Base-by-base conservation (phyloP, 1,140 invertebrate genomes). In the Drosophila kikkawai region DNA sequence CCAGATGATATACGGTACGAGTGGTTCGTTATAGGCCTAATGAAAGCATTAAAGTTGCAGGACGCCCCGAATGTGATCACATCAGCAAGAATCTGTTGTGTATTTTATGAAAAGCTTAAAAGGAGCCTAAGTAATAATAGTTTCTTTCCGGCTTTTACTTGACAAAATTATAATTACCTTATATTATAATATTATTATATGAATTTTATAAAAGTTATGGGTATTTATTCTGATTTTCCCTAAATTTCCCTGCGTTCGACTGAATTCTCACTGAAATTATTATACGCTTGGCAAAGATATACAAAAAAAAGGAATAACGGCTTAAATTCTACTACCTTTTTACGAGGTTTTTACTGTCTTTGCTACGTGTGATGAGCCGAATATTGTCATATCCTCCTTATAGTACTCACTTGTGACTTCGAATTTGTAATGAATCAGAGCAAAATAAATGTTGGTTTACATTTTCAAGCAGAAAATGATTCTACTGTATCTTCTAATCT, bases 21-120 rank as follows among this genome's bases (percentile, higher is more conserved):
- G 79, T 63, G 70, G 58, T 29, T 57, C 73, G 83, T 78, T 88
- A 84, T 84, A 88, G 80, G 74, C 68, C 77, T 88, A 88, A 88
- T 88, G 79, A 88, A 88, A 79, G 84, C 77, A 88, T 87, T 87
- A 88, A 87, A 88, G 63, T 88, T 88, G 77, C 77, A 87, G 74
- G 69, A 88, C 66, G 69, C 60, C 7, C 32, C 61, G 80, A 61
- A 45, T 68, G 47, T 58, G 57, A 47, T 59, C 59, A 37, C 39
- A 53, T 56, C 11, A 41, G 22, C 42, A 22, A 32, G 19, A 32
- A 41, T 34, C 12, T 17, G 19, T 4, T 7, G 36, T 4, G 8
- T 17, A 34, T 22, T 53, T 15, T 7, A 2, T 42, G 8, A 13
- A 41, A 66, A 1, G 12, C 8, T 2, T 2, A 11, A 6, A 26